Base-by-base conservation (phyloP, 2,888 invertebrate species). In the Yponomeuta plumbellus region DNA sequence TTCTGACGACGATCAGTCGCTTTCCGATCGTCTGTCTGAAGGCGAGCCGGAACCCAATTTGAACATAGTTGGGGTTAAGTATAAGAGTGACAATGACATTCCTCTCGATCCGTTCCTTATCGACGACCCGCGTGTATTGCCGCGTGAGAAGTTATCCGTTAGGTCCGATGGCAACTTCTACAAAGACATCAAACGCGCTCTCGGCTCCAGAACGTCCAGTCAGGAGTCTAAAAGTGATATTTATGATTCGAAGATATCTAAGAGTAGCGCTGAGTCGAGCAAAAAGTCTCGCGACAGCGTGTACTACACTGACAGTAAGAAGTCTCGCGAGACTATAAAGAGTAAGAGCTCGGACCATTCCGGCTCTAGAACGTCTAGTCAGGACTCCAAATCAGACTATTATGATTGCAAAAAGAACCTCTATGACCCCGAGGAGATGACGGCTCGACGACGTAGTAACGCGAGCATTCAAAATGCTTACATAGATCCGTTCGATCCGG, bases 51-150 rank as follows among this genome's bases (percentile, higher is more conserved):
- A 92, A 62, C 92, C 91, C 68, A 92, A 92, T 73, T 87, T 92
- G 11, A 93, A 92, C 63, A 92, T 92, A 52, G 92, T 92, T 68
- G 92, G 92, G 70, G 92, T 93, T 58, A 93, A 93, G 73, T 94
- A 94, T 70, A 94, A 94, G 75, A 94, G 94, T 70, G 94, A 93
- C 66, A 93, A 92, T 58, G 94, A 95, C 74, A 92, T 95, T 70
- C 94, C 94, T 76, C 93, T 94, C 67, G 95, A 96, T 79, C 95
- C 96, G 73, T 96, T 96, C 85, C 92, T 94, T 66, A 93, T 94
- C 77, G 96, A 96, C 76, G 95, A 95, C 84, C 95, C 95, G n/a
- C 86, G 95, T 22, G 93, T 94, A 77, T 87, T 95, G 65, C 95
- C 95, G 1, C 92, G 95, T 23, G 95, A 95, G 78, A 95, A 94